Conservation (phyloP, 2,113 vertebrate genomes). For the Nycticryphes semicollaris region DNA sequence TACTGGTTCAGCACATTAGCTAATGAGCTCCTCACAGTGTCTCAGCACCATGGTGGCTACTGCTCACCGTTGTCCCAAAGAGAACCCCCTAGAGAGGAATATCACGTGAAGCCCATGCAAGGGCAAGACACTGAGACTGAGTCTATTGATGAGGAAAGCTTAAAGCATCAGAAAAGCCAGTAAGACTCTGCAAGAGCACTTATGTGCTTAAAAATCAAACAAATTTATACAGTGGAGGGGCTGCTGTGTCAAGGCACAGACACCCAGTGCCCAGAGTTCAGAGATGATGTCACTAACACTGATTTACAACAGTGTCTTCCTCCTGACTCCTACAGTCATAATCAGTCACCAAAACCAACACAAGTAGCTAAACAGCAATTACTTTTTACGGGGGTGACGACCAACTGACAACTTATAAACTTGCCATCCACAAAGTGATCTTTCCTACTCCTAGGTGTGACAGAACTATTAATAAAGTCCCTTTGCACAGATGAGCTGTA, state of each 20-base stretch:
- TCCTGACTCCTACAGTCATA: background rate
- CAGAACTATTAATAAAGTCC: background rate
- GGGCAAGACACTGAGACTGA: background rate
- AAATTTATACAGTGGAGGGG: background rate
- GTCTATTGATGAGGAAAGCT: background rate
- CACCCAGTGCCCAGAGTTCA: background rate
- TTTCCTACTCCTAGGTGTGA: background rate
- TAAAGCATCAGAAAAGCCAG: background rate
- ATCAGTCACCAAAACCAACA: background rate
- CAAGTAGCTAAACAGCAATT: background rate
- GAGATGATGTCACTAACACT: rapidly evolving
- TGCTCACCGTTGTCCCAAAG: background rate
- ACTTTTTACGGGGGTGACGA: background rate
- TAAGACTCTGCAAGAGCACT: background rate
- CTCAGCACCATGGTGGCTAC: background rate
- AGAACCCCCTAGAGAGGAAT: background rate
- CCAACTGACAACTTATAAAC: background rate
- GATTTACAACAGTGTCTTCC: background rate
- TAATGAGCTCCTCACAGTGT: background rate
- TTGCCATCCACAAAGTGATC: background rate
- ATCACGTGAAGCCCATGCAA: background rate
- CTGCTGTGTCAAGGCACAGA: background rate
- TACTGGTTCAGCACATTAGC: background rate
- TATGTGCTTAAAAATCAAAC: background rate
- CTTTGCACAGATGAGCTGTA: background rate